phyloP scores from a whole-genome alignment of 2,113 vertebrate species.

The Speoplatyrhinus poulsoni region DNA sequence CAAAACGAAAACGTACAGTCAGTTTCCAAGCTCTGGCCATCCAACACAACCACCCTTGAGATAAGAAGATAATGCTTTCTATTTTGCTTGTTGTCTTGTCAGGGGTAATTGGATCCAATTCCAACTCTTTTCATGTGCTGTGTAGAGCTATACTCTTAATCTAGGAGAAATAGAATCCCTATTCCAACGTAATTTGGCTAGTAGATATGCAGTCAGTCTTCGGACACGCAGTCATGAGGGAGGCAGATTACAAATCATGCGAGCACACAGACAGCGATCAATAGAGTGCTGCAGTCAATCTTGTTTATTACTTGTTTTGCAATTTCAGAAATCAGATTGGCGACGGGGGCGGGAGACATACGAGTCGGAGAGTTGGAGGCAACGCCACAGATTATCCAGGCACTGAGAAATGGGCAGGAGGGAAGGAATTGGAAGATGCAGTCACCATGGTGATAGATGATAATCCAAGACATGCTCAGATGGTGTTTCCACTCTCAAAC shows the following conservation, averaged over 20 bases:
- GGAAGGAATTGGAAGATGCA: slow-evolving; percentile 47
- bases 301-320: slow-evolving; percentile 69
- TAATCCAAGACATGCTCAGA: slow-evolving; percentile 60
- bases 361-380: slow-evolving; percentile 38
- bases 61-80: slow-evolving; percentile 13
- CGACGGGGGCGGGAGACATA: slow-evolving; percentile 53
- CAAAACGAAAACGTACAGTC: too few relatives aligned
- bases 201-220: slow-evolving; percentile 34
- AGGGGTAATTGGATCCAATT: neutral
- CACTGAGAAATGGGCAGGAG: slow-evolving; percentile 9
- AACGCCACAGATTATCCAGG: slow-evolving; percentile 52
- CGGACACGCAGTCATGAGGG: slow-evolving; percentile 27
- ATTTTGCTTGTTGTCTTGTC: slow-evolving; percentile 1
- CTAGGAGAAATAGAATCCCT: slow-evolving; percentile 58
- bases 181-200: slow-evolving; percentile 59
- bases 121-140: neutral
- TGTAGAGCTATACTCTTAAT: slow-evolving; percentile 52
- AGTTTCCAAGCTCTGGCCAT: neutral
- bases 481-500: slow-evolving; percentile 43
- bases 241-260: slow-evolving; percentile 61
- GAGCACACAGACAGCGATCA: slow-evolving; percentile 58
- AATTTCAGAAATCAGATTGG: slow-evolving; percentile 69
- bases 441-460: slow-evolving; percentile 65
- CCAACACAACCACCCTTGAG: slow-evolving; percentile 25
- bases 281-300: slow-evolving; percentile 65